Percentiles rank a stretch among this genome's conserved stretches.
These are phyloP conservation scores for Calliphora vomitoria DNA, from an alignment of 2,888 invertebrate species.

Conservation along the genomic window DNA sequence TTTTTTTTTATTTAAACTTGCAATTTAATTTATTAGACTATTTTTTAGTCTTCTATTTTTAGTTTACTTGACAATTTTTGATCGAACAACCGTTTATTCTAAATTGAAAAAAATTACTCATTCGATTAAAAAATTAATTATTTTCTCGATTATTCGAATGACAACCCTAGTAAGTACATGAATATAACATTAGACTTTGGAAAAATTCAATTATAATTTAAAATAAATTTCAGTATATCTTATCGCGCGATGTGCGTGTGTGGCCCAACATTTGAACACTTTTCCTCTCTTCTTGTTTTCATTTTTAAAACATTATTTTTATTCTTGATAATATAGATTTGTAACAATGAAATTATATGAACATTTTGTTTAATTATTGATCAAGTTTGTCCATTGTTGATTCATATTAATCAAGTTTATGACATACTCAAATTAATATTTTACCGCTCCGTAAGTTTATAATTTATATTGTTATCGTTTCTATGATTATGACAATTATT, in stretches of 20 bases:
- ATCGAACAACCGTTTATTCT: too few relatives aligned
- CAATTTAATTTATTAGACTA: too few relatives aligned
- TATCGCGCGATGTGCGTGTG: not conserved
- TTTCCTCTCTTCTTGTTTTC: not conserved
- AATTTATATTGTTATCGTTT: conserved; percentile 11
- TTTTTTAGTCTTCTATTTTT: too few relatives aligned
- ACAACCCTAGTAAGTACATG: not conserved
- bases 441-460: conserved; percentile 7
- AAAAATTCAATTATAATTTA: conserved; percentile 4
- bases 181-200: conserved; percentile 1
- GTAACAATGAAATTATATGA: not conserved
- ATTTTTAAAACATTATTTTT: not conserved
- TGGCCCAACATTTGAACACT: not conserved
- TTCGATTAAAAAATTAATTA: too few relatives aligned
- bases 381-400: conserved; percentile 2
- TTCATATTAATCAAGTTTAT: conserved; percentile 11
- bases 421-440: conserved; percentile 7
- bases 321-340: conserved; percentile 2
- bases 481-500: not conserved
- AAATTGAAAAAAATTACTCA: too few relatives aligned
- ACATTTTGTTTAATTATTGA: not conserved
- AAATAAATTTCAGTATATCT: conserved; percentile 22
- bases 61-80: too few relatives aligned
- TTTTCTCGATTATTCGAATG: too few relatives aligned
- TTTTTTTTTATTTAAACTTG: too few relatives aligned